phyloP scores from a whole-genome alignment of 2,888 invertebrate species.

The Silvanus unidentatus region DNA sequence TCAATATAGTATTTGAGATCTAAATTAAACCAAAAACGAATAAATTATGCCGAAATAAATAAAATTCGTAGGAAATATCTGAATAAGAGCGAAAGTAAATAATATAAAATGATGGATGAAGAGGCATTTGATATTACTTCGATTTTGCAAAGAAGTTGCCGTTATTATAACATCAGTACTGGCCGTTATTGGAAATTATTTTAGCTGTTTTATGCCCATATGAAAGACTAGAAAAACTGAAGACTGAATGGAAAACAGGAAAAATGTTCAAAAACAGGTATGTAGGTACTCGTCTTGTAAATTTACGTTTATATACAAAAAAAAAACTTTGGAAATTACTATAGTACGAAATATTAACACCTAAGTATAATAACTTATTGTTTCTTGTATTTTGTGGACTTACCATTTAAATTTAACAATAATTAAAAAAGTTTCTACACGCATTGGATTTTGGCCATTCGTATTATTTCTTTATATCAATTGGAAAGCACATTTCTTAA shows the following conservation, averaged over 20 bases:
- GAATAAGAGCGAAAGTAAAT: background rate
- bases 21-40: conserved; percentile 10
- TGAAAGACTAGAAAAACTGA: conserved; percentile 30
- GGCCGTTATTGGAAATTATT: conserved; percentile 21
- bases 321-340: conserved; percentile 32
- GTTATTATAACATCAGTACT: conserved; percentile 22
- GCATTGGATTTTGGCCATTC: conserved; percentile 39
- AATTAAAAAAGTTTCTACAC: conserved; percentile 12
- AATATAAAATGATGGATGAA: too few relatives aligned
- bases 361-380: conserved; percentile 17
- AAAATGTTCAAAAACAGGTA: background rate
- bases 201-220: conserved; percentile 26
- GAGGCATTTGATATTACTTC: background rate
- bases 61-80: background rate
- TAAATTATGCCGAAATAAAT: conserved; percentile 6
- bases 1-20: conserved; percentile 13
- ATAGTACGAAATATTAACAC: conserved; percentile 28
- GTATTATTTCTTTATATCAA: conserved; percentile 17
- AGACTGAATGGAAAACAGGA: conserved; percentile 12
- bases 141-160: conserved; percentile 4
- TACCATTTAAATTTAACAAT: conserved; percentile 3
- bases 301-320: conserved; percentile 25
- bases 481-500: conserved; percentile 37
- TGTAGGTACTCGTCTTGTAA: conserved; percentile 13
- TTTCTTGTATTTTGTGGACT: conserved; percentile 9